phyloP scores from a whole-genome alignment of 2,797 vertebrate genomes.

The Anguilla marmorata region DNA sequence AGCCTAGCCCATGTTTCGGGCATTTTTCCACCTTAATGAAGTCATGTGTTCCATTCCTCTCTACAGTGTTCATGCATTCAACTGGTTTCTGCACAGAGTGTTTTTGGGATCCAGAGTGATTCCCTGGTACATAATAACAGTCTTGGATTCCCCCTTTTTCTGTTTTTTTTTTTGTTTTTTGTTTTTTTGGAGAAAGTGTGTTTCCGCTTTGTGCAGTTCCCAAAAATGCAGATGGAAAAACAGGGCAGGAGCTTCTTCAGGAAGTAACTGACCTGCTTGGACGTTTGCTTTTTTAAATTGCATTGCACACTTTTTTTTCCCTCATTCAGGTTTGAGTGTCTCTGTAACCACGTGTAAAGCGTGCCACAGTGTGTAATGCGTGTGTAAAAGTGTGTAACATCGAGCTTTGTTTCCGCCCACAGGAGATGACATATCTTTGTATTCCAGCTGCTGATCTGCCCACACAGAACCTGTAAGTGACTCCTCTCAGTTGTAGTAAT shows the following conservation, averaged over 20 bases:
- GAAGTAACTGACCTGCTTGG: background rate
- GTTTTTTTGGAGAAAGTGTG: background rate
- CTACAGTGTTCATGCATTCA: background rate
- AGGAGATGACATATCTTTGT: constrained; percentile 97
- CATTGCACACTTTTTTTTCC: background rate
- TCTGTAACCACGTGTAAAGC: constrained; percentile 16
- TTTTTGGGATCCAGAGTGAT: too few relatives aligned
- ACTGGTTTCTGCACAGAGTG: background rate
- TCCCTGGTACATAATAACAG: background rate
- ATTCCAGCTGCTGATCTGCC: constrained; percentile 92
- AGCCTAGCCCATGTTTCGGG: background rate
- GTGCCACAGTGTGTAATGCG: background rate
- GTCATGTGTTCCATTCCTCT: background rate
- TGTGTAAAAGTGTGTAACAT: constrained; percentile 29
- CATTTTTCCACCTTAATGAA: background rate
- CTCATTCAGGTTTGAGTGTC: background rate
- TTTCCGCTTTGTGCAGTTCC: background rate
- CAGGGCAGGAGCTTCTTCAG: background rate
- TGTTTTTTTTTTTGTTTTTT: too few relatives aligned
- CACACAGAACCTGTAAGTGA: constrained; percentile 94
- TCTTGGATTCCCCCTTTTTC: background rate
- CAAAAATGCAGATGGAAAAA: background rate
- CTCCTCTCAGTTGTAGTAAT: constrained; percentile 38
- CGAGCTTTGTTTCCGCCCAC: constrained; percentile 59
- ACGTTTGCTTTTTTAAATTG: background rate